A percentile compares a stretch with the other conserved stretches of the same genome.
phyloP scores from a whole-genome alignment of 1,140 invertebrate species.

The Caenorhabditis elegans region WBcel235 BX284606.5:5267001-5267500 shows the following conservation, averaged over 20 bases:
- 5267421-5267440: slow-evolving; percentile 46
- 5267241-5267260: background rate
- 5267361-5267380: background rate
- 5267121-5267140: background rate
- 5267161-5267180: background rate
- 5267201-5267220: background rate
- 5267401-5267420: slow-evolving; percentile 49
- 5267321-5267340: slow-evolving; percentile 50
- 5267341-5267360: slow-evolving; percentile 48
- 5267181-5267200: background rate
- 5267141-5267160: background rate
- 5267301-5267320: slow-evolving; percentile 39
- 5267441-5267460: slow-evolving; percentile 43
- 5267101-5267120: slow-evolving; percentile 22
- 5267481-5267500: too few species aligned
- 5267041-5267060: slow-evolving; percentile 43
- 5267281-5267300: slow-evolving; percentile 42
- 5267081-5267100: too few species aligned
- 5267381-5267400: background rate
- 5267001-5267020: slow-evolving; percentile 44
- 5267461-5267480: slow-evolving; percentile 37
- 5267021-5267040: slow-evolving; percentile 49
- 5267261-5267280: slow-evolving; percentile 18
- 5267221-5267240: slow-evolving; percentile 7
- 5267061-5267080: too few species aligned